These are phyloP conservation scores for Orgyia antiqua DNA, from an alignment of 2,888 invertebrate genomes.

Conservation along the genomic window DNA sequence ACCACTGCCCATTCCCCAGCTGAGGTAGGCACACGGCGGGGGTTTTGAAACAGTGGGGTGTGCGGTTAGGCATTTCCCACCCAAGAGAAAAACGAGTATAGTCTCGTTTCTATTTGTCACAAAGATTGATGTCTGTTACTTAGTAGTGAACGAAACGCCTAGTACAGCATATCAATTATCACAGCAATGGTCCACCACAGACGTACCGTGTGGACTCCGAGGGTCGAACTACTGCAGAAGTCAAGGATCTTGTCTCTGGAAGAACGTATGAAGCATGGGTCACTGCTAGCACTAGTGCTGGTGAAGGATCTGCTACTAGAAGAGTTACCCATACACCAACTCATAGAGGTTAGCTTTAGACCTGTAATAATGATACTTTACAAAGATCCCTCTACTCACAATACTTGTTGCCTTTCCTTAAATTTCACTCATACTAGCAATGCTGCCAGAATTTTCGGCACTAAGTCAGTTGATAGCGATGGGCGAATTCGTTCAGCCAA, in stretches of 20 bases:
- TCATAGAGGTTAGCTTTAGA: slow-evolving; percentile 61
- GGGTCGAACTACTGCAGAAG: slow-evolving; percentile 38
- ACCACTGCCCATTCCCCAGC: too few relatives aligned
- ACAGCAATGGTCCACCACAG: slow-evolving; percentile 53
- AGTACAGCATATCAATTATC: slow-evolving; percentile 12
- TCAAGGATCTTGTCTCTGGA: slow-evolving; percentile 50
- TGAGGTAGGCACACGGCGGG: too few relatives aligned
- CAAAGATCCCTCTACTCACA: not conserved
- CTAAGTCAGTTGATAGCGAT: too few relatives aligned
- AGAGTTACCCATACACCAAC: slow-evolving; percentile 66
- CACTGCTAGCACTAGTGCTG: slow-evolving; percentile 78
- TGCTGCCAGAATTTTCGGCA: too few relatives aligned
- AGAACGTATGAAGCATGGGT: slow-evolving; percentile 80
- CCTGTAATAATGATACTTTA: not conserved
- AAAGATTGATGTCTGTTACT: too few relatives aligned
- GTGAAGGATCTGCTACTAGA: slow-evolving; percentile 69
- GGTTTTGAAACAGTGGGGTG: too few relatives aligned
- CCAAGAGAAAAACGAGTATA: too few relatives aligned
- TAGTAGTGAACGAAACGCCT: too few relatives aligned
- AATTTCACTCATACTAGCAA: not conserved
- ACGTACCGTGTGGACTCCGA: slow-evolving; percentile 44
- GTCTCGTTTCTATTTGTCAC: too few relatives aligned
- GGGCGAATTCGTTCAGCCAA: too few relatives aligned
- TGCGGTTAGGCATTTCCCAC: too few relatives aligned
- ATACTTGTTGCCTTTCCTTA: not conserved